Evolutionary conservation across 1,140 invertebrate genomes (phyloP).

Genomic region (Nomia melanderi): DNA sequence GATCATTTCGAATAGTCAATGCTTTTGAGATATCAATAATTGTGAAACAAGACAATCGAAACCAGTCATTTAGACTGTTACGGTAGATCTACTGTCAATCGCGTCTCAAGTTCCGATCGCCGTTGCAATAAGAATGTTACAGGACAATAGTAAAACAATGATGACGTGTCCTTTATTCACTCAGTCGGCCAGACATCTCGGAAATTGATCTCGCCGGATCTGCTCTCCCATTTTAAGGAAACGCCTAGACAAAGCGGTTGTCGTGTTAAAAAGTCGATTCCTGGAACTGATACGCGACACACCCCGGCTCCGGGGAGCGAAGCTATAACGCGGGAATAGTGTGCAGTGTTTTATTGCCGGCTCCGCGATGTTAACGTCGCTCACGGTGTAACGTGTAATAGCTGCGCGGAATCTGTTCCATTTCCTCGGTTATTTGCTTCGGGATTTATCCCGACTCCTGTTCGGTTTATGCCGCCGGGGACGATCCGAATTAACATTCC

Average conservation of each 20-base stretch:
- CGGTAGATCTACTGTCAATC: too few species aligned
- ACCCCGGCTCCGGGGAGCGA: slow-evolving; percentile 2
- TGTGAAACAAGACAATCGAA: too few species aligned
- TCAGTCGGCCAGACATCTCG: too few species aligned
- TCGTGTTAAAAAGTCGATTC: slow-evolving; percentile 4
- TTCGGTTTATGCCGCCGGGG: neutral
- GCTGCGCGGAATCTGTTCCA: neutral
- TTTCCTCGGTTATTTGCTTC: neutral
- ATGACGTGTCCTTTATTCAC: too few species aligned
- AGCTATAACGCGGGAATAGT: neutral
- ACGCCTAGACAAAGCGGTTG: neutral
- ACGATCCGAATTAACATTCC: too few species aligned
- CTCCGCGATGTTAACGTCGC: neutral
- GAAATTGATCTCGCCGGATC: neutral
- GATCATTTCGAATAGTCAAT: too few species aligned
- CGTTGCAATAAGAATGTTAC: too few species aligned
- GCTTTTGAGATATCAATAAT: too few species aligned
- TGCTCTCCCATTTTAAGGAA: neutral
- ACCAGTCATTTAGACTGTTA: too few species aligned
- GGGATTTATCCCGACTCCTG: neutral
- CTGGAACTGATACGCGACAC: slow-evolving; percentile 1
- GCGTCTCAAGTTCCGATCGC: too few species aligned
- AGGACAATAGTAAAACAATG: too few species aligned
- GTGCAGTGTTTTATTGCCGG: neutral
- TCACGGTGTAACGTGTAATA: neutral